Conservation (phyloP, 2,888 invertebrate species). For the Drosophila anomalata region DNA sequence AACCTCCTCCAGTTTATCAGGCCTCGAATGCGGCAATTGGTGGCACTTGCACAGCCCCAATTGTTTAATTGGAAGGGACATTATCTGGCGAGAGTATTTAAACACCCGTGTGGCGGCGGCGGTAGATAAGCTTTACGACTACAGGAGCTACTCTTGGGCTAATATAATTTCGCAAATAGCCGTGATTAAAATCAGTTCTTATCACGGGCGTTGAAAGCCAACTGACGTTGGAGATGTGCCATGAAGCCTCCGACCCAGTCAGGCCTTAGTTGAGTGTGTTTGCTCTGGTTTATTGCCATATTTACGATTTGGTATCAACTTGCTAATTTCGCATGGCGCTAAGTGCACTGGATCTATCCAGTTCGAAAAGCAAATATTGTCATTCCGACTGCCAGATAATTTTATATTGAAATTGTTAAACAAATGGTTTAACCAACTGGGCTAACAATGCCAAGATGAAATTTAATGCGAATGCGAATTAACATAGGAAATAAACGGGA, state of each 20-base stretch:
- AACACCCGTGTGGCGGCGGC: constrained; percentile 8
- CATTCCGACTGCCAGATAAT: constrained; percentile 36
- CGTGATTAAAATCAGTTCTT: constrained; percentile 36
- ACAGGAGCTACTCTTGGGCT: constrained; percentile 17
- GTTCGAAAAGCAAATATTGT: constrained; percentile 64
- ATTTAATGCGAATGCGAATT: constrained; percentile 37
- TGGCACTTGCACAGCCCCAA: constrained; percentile 6
- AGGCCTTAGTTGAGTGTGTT: constrained; percentile 11
- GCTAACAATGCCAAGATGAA: constrained; percentile 33
- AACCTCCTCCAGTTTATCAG: constrained; percentile 34
- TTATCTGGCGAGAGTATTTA: constrained; percentile 4
- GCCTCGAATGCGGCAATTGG: constrained; percentile 14
- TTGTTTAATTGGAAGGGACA: constrained; percentile 10
- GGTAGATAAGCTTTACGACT: constrained; percentile 26
- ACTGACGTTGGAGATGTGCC: constrained; percentile 17
- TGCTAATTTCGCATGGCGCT: constrained; percentile 55
- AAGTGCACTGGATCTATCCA: constrained; percentile 77
- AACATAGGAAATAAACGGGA: constrained; percentile 50
- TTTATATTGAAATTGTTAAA: constrained; percentile 27
- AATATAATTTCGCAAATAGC: constrained; percentile 29
- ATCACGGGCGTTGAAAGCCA: constrained; percentile 16
- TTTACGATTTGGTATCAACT: constrained; percentile 52
- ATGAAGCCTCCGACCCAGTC: too few species aligned
- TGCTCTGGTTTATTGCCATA: constrained; percentile 31
- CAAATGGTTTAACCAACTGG: constrained; percentile 13